Percentiles rank a stretch among this genome's conserved stretches.
Conservation (phyloP, 2,797 vertebrate species). For the Sebastes taczanowskii region DNA sequence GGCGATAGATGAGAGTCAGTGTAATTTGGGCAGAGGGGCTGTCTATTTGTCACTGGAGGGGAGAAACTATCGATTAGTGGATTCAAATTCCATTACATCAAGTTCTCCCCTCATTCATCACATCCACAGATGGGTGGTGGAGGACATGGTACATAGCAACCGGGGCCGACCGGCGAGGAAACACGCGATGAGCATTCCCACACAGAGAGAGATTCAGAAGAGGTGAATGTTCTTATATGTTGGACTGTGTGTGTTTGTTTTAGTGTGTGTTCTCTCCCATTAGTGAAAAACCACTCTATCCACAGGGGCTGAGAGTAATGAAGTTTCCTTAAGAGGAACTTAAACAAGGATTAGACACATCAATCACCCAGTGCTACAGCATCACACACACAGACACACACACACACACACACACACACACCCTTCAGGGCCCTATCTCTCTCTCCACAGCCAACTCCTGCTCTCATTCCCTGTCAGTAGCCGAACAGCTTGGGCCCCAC, state of each 20-base stretch:
- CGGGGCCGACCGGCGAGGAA: slow-evolving; percentile 34
- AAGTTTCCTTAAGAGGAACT: slow-evolving; percentile 76
- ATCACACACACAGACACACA: not conserved
- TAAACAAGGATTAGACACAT: slow-evolving; percentile 79
- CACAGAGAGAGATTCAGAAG: not conserved
- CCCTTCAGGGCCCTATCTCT: slow-evolving; percentile 23
- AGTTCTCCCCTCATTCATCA: slow-evolving; percentile 73
- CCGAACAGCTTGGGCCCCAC: not conserved
- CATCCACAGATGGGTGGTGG: slow-evolving; percentile 49
- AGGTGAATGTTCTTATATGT: slow-evolving; percentile 18
- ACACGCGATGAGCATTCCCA: not conserved
- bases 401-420: not conserved
- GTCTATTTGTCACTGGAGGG: slow-evolving; percentile 80
- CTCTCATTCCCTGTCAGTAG: slow-evolving; percentile 23
- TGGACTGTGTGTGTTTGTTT: slow-evolving; percentile 21
- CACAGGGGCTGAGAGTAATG: slow-evolving; percentile 67
- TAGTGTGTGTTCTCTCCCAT: slow-evolving; percentile 40
- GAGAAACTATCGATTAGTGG: slow-evolving; percentile 80
- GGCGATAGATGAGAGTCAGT: slow-evolving; percentile 71
- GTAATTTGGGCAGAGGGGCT: slow-evolving; percentile 75
- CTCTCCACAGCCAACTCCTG: slow-evolving; percentile 17
- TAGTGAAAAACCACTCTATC: slow-evolving; percentile 60
- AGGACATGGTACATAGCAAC: slow-evolving; percentile 56
- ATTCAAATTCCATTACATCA: slow-evolving; percentile 82
- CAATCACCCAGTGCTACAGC: slow-evolving; percentile 67